Conservation (phyloP, 2,113 vertebrate genomes). For the Cyphomyrus plagiostoma region DNA sequence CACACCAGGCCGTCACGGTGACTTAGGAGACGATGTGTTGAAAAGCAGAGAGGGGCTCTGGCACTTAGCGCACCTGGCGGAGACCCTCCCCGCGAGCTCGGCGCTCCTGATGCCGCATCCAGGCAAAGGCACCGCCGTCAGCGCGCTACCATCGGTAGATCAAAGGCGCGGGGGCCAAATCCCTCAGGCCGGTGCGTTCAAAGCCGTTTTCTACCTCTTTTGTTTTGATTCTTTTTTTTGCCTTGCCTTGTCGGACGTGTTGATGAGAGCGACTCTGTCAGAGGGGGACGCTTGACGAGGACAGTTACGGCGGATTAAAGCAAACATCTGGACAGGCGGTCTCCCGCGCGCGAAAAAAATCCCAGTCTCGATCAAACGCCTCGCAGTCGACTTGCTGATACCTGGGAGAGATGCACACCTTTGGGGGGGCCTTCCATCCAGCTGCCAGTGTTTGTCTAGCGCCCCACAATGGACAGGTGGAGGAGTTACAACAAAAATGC, state of each 20-base stretch:
- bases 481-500: not conserved
- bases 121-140: slow-evolving; percentile 63
- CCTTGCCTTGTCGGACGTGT: slow-evolving; percentile 45
- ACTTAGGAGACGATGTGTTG: slow-evolving; percentile 46
- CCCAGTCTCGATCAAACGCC: not conserved
- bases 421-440: not conserved
- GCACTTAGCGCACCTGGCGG: slow-evolving; percentile 55
- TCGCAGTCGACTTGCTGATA: not conserved
- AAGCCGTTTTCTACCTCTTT: slow-evolving; percentile 34
- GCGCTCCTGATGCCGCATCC: slow-evolving; percentile 53
- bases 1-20: slow-evolving; percentile 38
- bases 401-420: not conserved
- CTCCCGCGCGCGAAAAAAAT: not conserved
- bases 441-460: not conserved
- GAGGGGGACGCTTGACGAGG: not conserved
- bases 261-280: slow-evolving; percentile 31
- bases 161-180: slow-evolving; percentile 57
- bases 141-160: slow-evolving; percentile 60
- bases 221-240: slow-evolving; percentile 32
- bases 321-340: not conserved
- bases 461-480: not conserved
- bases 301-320: slow-evolving; percentile 10
- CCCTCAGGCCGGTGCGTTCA: slow-evolving; percentile 64
- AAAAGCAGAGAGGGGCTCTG: slow-evolving; percentile 37
- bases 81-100: slow-evolving; percentile 54